phyloP scores from a whole-genome alignment of 2,113 vertebrate species.

The Sminthopsis crassicaudata region DNA sequence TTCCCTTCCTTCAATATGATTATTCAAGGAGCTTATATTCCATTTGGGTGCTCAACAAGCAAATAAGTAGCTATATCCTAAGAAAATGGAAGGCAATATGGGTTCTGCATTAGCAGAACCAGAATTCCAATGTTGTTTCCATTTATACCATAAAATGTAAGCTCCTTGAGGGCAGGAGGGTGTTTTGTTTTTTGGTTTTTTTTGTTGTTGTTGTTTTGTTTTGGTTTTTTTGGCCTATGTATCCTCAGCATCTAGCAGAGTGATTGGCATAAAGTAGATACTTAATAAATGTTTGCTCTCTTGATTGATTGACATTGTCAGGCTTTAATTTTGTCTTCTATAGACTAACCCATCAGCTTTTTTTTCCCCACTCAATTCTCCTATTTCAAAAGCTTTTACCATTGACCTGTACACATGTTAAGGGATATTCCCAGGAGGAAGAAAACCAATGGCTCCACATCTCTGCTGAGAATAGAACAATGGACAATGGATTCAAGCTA shows the following conservation, averaged over 20 bases:
- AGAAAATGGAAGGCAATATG: neutral
- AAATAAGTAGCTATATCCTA: neutral
- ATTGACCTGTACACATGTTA: neutral
- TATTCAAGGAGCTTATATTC: neutral
- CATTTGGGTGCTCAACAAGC: neutral
- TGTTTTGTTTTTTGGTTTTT: neutral
- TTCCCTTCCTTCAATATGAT: neutral
- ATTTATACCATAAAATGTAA: neutral
- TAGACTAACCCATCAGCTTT: neutral
- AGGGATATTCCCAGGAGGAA: neutral
- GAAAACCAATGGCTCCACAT: neutral
- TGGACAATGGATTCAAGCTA: neutral
- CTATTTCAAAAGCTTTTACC: slow-evolving; percentile 7
- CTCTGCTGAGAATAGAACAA: neutral
- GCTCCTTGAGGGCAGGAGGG: neutral
- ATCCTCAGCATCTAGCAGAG: neutral
- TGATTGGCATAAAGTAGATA: neutral
- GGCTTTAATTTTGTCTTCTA: neutral
- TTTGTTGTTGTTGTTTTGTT: too few species aligned
- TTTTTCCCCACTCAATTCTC: neutral
- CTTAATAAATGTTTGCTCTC: neutral
- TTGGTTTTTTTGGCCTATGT: neutral
- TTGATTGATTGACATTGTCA: neutral
- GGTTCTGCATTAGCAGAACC: neutral
- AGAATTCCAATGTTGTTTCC: neutral